These are phyloP conservation scores for Cotesia glomerata DNA, from an alignment of 1,140 invertebrate species.

Conservation along the genomic window DNA sequence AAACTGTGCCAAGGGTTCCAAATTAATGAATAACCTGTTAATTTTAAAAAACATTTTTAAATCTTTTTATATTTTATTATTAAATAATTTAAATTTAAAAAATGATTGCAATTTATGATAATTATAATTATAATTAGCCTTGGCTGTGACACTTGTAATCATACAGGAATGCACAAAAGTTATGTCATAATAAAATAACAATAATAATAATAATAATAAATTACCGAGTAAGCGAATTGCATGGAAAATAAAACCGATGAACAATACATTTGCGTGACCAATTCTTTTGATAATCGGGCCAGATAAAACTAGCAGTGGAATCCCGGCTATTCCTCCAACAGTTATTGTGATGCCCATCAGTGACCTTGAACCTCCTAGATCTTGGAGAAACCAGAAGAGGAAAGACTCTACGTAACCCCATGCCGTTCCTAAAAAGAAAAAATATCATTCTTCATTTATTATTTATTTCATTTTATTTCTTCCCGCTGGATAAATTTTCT, in stretches of 20 bases:
- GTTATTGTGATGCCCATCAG: slow-evolving; percentile 86
- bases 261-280: slow-evolving; percentile 83
- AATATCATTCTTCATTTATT: slow-evolving; percentile 21
- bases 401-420: slow-evolving; percentile 89
- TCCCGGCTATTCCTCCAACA: slow-evolving; percentile 77
- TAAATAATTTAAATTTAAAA: background rate
- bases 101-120: too few relatives aligned
- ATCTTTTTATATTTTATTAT: background rate
- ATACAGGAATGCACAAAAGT: too few relatives aligned
- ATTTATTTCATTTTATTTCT: too few relatives aligned
- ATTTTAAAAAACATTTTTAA: slow-evolving; percentile 1
- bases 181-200: background rate
- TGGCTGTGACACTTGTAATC: too few relatives aligned
- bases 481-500: too few relatives aligned
- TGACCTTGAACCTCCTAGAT: slow-evolving; percentile 77
- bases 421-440: slow-evolving; percentile 68
- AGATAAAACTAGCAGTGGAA: slow-evolving; percentile 78
- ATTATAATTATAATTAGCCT: too few relatives aligned
- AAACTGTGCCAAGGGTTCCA: slow-evolving; percentile 82
- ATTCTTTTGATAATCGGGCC: slow-evolving; percentile 79
- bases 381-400: slow-evolving; percentile 84
- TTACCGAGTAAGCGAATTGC: slow-evolving; percentile 76
- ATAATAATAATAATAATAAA: background rate
- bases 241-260: slow-evolving; percentile 80
- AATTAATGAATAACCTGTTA: slow-evolving; percentile 80